Evolutionary conservation across 2,797 vertebrate genomes (phyloP).

Genomic region (Falco cherrug): DNA sequence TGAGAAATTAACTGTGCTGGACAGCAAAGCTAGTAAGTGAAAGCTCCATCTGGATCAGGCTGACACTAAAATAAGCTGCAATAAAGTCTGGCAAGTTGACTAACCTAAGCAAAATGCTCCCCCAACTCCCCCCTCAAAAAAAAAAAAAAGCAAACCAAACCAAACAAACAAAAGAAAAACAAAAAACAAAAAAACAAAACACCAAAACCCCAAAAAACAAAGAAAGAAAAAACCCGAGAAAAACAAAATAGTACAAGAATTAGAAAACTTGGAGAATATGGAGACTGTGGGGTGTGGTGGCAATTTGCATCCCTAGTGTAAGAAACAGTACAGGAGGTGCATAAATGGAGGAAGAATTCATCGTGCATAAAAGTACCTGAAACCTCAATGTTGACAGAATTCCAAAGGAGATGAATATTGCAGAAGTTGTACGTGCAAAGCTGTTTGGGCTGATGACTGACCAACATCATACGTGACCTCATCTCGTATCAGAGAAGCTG

Average conservation of each 20-base stretch:
- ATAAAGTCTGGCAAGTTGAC: conserved; percentile 3
- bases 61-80: conserved; percentile 27
- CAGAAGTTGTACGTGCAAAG: neutral
- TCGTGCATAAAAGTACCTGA: neutral
- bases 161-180: too few species aligned
- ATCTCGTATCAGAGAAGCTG: conserved; percentile 8
- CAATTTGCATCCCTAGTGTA: neutral
- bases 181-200: too few species aligned
- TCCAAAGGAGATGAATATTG: neutral
- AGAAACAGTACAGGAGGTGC: neutral
- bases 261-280: neutral
- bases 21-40: neutral
- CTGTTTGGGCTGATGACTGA: conserved; percentile 28
- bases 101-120: neutral
- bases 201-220: too few species aligned
- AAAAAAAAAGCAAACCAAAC: too few species aligned
- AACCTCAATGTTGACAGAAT: neutral
- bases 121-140: too few species aligned
- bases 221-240: neutral
- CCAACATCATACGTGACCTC: neutral
- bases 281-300: neutral
- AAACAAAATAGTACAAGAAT: neutral
- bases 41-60: conserved; percentile 29
- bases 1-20: conserved; percentile 23
- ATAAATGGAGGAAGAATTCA: neutral